Conservation (phyloP, 2,113 vertebrate genomes). For the Nothoprocta perdicaria region DNA sequence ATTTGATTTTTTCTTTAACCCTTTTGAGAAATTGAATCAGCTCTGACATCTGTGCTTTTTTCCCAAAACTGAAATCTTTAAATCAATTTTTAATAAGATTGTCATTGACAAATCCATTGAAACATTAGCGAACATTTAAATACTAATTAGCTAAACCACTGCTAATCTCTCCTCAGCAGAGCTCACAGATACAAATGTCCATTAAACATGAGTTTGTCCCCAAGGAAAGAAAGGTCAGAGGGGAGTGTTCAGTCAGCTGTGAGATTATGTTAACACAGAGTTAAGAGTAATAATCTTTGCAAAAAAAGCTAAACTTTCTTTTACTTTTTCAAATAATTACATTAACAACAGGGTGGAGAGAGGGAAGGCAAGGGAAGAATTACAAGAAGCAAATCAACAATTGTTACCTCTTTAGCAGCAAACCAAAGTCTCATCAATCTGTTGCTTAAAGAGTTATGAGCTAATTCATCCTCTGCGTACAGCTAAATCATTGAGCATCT, state of each 20-base stretch:
- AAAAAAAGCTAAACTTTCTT: constrained; percentile 33
- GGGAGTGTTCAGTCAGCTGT: constrained; percentile 84
- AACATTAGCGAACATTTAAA: constrained; percentile 82
- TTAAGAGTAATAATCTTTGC: constrained; percentile 70
- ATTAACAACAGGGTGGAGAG: neutral
- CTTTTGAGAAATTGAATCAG: constrained; percentile 57
- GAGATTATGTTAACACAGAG: constrained; percentile 75
- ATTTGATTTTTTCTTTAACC: constrained; percentile 68
- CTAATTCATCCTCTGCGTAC: neutral
- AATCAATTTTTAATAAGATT: constrained; percentile 77
- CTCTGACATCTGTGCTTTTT: constrained; percentile 42
- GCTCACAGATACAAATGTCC: constrained; percentile 78
- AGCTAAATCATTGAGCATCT: neutral
- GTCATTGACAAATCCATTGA: constrained; percentile 75
- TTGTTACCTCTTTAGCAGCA: constrained; percentile 21
- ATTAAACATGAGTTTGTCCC: constrained; percentile 81
- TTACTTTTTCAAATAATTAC: constrained; percentile 51
- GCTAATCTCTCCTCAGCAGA: constrained; percentile 78
- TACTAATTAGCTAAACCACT: constrained; percentile 83
- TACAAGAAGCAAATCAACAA: constrained; percentile 1
- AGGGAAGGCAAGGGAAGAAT: neutral
- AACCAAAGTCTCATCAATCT: neutral
- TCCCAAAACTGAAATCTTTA: constrained; percentile 56
- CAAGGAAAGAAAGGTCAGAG: constrained; percentile 80
- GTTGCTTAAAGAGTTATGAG: neutral